Evolutionary conservation across 2,113 vertebrate genomes (phyloP).

Genomic region (Tupaia tana): DNA sequence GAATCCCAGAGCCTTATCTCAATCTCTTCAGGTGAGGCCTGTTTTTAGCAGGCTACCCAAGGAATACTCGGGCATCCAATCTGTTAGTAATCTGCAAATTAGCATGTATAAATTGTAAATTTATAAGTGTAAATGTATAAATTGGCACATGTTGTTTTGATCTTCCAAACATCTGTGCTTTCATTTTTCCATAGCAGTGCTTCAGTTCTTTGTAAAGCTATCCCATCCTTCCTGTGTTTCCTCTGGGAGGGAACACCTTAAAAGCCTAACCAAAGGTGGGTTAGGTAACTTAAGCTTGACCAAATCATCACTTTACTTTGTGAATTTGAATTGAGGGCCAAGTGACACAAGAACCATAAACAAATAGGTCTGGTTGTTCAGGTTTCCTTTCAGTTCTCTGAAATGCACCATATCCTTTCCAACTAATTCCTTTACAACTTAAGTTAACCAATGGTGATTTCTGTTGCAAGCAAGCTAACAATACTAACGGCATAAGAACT

Average conservation of each 20-base stretch:
- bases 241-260: background rate
- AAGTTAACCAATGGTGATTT: background rate
- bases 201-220: background rate
- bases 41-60: background rate
- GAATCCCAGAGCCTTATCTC: background rate
- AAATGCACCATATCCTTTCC: background rate
- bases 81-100: background rate
- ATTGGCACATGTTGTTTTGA: background rate
- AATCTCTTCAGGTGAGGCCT: background rate
- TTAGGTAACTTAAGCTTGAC: background rate
- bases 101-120: background rate
- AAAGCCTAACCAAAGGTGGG: background rate
- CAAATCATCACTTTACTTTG: background rate
- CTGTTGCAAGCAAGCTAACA: background rate
- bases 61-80: background rate
- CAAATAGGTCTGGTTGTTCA: background rate
- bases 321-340: slow-evolving; percentile 1
- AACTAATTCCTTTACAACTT: background rate
- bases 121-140: too few relatives aligned
- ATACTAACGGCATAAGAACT: background rate
- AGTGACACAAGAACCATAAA: background rate
- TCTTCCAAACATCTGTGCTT: background rate
- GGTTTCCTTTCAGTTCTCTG: background rate
- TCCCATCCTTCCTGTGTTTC: background rate
- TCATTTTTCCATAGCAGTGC: background rate